These are phyloP conservation scores for Megalurothrips usitatus DNA, from an alignment of 2,888 invertebrate species.

Conservation along the genomic window DNA sequence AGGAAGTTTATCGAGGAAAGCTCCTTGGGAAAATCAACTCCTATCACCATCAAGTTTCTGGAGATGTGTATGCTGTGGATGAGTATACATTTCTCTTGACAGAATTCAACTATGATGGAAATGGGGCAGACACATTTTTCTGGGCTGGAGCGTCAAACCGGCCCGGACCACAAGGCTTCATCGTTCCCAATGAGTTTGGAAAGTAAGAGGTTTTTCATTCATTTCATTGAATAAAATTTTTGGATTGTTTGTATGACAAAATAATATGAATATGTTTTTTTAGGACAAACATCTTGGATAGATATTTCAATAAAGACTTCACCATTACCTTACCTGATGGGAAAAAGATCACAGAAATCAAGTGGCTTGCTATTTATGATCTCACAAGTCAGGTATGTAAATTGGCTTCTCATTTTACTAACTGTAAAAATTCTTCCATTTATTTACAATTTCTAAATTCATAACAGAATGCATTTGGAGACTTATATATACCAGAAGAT, in stretches of 20 bases:
- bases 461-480: constrained; percentile 72
- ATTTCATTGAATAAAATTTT: neutral
- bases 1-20: constrained; percentile 73
- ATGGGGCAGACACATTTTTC: constrained; percentile 86
- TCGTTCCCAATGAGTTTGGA: constrained; percentile 81
- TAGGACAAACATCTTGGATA: constrained; percentile 78
- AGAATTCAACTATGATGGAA: constrained; percentile 84
- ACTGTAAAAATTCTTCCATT: neutral
- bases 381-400: constrained; percentile 62
- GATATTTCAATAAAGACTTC: constrained; percentile 82
- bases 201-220: constrained; percentile 55
- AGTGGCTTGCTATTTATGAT: constrained; percentile 88
- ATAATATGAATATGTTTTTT: constrained; percentile 40
- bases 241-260: neutral
- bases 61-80: constrained; percentile 84
- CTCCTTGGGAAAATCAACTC: constrained; percentile 80
- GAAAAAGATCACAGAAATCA: constrained; percentile 79
- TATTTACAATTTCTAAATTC: constrained; percentile 23
- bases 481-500: constrained; percentile 83
- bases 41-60: constrained; percentile 87
- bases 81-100: constrained; percentile 74
- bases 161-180: constrained; percentile 87
- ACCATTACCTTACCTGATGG: constrained; percentile 75
- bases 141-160: constrained; percentile 86
- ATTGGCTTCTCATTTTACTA: neutral